Evolutionary conservation across 2,888 invertebrate species (phyloP).

Genomic region (Xestia rhomboidea): DNA sequence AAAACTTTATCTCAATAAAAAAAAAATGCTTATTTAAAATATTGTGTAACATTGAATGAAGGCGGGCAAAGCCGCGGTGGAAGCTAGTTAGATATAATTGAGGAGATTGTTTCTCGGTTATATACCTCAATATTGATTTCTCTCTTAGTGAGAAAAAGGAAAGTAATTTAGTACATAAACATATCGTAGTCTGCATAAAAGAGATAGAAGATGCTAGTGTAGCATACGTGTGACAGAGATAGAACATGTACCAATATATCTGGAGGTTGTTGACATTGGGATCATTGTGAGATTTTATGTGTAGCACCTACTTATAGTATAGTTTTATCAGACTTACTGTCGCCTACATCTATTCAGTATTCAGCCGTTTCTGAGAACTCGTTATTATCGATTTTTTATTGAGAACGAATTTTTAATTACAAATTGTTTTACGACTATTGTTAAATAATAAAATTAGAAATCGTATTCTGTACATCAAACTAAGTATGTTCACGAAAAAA

Average conservation of each 20-base stretch:
- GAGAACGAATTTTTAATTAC: neutral
- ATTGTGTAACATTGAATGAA: neutral
- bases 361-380: neutral
- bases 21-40: too few species aligned
- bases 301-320: conserved; percentile 2
- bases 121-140: neutral
- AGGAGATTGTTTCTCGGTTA: neutral
- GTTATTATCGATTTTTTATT: neutral
- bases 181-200: neutral
- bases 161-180: conserved; percentile 29
- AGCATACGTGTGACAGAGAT: conserved; percentile 11
- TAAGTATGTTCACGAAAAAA: too few species aligned
- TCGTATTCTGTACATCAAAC: too few species aligned
- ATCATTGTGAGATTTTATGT: conserved; percentile 19
- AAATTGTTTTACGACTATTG: too few species aligned
- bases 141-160: neutral
- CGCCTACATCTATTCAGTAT: conserved; percentile 4
- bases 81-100: neutral
- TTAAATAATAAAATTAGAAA: too few species aligned
- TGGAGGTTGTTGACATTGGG: conserved; percentile 35
- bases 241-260: neutral
- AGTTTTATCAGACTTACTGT: conserved; percentile 30
- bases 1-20: neutral
- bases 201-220: neutral
- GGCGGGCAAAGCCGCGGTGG: neutral